Evolutionary conservation across 1,140 invertebrate genomes (phyloP).

Genomic region (Phymastichus coffea): DNA sequence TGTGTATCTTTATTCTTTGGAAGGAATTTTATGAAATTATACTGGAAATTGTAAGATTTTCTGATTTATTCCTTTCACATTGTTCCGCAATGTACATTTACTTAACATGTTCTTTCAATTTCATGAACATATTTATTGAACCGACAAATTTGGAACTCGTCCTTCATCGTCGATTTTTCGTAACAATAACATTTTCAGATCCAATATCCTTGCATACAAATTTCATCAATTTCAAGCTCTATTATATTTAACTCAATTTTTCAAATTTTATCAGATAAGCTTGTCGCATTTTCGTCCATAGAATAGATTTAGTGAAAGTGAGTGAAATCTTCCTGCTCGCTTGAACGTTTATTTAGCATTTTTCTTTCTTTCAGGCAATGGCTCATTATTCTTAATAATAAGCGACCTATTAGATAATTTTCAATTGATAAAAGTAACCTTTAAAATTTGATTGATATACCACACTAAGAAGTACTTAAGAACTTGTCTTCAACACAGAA

Average conservation of each 20-base stretch:
- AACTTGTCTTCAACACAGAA: neutral
- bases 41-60: no score
- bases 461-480: neutral
- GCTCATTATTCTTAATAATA: neutral
- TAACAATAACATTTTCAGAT: neutral
- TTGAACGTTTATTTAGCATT: neutral
- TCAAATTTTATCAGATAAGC: neutral
- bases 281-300: neutral
- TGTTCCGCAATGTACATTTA: slow-evolving; percentile 13
- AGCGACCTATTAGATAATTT: slow-evolving; percentile 1
- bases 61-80: slow-evolving; percentile 8
- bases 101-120: neutral
- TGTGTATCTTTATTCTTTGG: no score
- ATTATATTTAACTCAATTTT: neutral
- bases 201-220: neutral
- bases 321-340: neutral
- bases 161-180: slow-evolving; percentile 2
- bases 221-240: neutral
- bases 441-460: neutral
- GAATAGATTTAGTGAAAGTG: neutral
- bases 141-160: neutral
- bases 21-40: no score
- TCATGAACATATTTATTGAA: neutral
- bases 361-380: neutral
- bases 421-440: neutral